Conservation (phyloP, 2,797 vertebrate genomes). For the Tauraco hartlaubi region DNA sequence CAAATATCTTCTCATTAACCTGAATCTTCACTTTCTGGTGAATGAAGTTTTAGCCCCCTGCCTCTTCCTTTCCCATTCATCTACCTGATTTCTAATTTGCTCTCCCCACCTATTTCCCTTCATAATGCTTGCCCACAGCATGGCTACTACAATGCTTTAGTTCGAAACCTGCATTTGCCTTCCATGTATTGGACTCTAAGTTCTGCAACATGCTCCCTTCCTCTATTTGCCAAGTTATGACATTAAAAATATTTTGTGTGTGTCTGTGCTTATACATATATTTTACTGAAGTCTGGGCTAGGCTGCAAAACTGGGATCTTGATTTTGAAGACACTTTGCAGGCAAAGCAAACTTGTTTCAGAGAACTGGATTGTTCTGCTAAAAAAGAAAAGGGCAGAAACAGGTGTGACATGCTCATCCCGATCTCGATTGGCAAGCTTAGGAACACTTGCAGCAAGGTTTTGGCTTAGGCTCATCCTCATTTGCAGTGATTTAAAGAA, state of each 20-base stretch:
- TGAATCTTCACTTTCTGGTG: neutral
- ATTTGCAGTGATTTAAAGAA: neutral
- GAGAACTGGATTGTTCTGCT: neutral
- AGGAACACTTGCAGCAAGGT: neutral
- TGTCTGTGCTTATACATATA: neutral
- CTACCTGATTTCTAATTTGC: neutral
- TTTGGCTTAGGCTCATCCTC: neutral
- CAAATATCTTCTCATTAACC: neutral
- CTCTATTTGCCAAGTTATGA: neutral
- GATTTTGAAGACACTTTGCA: neutral
- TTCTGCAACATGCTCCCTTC: neutral
- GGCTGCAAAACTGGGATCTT: neutral
- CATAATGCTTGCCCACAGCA: neutral
- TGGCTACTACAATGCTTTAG: neutral
- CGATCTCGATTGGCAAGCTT: neutral
- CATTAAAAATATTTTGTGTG: neutral
- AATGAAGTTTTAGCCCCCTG: neutral
- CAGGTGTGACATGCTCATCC: neutral
- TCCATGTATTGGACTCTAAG: neutral
- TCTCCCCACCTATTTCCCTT: neutral
- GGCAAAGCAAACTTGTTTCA: slow-evolving; percentile 2
- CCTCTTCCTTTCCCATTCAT: neutral
- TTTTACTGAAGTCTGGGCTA: neutral
- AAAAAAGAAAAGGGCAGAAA: neutral
- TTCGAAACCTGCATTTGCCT: neutral